Base-by-base conservation (phyloP, 2,113 vertebrate species). In the Anhinga rufa region DNA sequence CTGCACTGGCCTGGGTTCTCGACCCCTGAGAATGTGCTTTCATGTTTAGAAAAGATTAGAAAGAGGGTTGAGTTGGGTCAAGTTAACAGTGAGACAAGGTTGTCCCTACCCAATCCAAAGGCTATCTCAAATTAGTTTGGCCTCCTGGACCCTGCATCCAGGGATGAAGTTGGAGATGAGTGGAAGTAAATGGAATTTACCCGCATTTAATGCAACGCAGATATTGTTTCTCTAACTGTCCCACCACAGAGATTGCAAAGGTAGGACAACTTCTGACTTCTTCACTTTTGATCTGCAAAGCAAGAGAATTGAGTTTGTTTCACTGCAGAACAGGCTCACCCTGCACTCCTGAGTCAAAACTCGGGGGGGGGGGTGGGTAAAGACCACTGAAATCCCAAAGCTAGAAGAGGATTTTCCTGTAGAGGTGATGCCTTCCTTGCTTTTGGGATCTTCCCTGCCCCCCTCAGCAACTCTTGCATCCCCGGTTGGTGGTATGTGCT, bases 401-500 rank as follows among this genome's bases (percentile, higher is more conserved):
- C 12, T 8, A 46, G 32, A 81, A 9, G 24, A 70, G 8, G 55
- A 10, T 49, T 42, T 90, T 5, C 34, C 17, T 8, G 21, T 21
- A 60, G 44, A 60, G 40, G 7, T 48, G 44, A 42, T 31, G 18
- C 15, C 6, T 44, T 44, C 28, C 26, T 87, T 68, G 38, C 7
- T 66, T 42, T 52, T 18, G 51, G 38, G 54, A n/a, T 49, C 58
- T 86, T 48, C 57, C 65, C 26, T 42, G 26, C 13, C 46, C 29
- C 49, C 25, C 14, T 32, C 44, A 58, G 34, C 34, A 58, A 14
- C 51, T 44, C 21, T 28, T 48, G 10, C 29, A 20, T 42, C 18
- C 31, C 70, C 29, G 0, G 0, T 17, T 40, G 10, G 5, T 26
- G 16, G 18, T 25, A 3, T 14, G 4, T 90, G 55, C 28, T 32